A percentile compares a stretch with the other conserved stretches of the same genome.
Evolutionary conservation across 2,113 vertebrate genomes (phyloP).

Genomic region (Sinocyclocheilus maitianheensis): DNA sequence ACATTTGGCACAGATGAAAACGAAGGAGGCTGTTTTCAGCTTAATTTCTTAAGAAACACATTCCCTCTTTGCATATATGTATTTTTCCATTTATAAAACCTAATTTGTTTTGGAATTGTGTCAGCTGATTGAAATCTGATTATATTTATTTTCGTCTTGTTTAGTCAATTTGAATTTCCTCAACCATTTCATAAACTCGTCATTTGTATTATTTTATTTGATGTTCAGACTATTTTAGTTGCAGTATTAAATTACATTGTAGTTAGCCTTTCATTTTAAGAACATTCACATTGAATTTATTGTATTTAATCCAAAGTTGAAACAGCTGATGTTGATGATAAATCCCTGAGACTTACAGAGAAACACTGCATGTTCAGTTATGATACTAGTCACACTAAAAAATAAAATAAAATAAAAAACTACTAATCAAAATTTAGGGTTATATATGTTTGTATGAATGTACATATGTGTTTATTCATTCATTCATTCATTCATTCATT

Average conservation of each 20-base stretch:
- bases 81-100: background rate
- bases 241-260: background rate
- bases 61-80: background rate
- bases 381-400: background rate
- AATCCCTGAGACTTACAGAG: background rate
- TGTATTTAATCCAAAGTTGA: background rate
- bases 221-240: background rate
- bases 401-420: background rate
- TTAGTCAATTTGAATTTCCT: background rate
- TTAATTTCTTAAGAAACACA: constrained; percentile 19
- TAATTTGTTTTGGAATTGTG: constrained; percentile 3
- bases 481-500: too few species aligned
- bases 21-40: background rate
- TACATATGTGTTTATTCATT: too few species aligned
- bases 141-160: background rate
- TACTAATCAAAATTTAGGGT: too few species aligned
- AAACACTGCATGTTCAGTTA: background rate
- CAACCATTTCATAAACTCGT: background rate
- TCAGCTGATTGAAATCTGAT: background rate
- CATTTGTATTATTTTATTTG: background rate
- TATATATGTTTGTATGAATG: too few species aligned
- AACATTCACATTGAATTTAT: background rate
- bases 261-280: constrained; percentile 6
- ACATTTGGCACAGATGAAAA: constrained; percentile 8
- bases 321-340: background rate